phyloP scores from a whole-genome alignment of 2,113 vertebrate genomes.

The Chloroceryle aenea region DNA sequence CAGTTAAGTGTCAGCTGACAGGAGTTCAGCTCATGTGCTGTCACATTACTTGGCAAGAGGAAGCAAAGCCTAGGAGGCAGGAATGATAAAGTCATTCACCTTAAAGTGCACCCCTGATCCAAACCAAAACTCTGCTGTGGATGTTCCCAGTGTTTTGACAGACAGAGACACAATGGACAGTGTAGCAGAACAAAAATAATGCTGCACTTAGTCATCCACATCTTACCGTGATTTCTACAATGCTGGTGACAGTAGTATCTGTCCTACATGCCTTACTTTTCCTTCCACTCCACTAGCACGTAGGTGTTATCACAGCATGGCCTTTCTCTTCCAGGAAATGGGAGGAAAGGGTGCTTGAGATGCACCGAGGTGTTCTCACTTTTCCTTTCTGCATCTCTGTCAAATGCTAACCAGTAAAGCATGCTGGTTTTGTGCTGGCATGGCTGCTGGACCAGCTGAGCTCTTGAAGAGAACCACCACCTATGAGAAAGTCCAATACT shows the following conservation, averaged over 20 bases:
- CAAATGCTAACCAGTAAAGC: background rate
- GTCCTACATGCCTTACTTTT: background rate
- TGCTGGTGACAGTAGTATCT: background rate
- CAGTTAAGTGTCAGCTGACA: background rate
- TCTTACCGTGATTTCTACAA: fast-evolving
- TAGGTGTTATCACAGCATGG: fast-evolving
- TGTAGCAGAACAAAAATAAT: background rate
- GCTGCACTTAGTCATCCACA: background rate
- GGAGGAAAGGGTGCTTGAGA: background rate
- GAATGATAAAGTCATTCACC: background rate
- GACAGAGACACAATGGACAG: fast-evolving
- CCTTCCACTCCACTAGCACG: fast-evolving
- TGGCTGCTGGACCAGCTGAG: fast-evolving
- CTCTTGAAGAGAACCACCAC: background rate
- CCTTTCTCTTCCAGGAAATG: background rate
- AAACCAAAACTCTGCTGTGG: background rate
- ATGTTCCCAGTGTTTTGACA: background rate
- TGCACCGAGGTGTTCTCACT: background rate
- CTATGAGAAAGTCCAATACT: background rate
- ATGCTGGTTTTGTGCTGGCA: fast-evolving
- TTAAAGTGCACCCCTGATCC: background rate
- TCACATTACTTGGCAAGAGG: background rate
- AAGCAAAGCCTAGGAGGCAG: background rate
- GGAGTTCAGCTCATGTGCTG: background rate
- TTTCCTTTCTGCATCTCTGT: background rate